phyloP scores from a whole-genome alignment of 2,113 vertebrate species.

The Oreochromis tanganicae region DNA sequence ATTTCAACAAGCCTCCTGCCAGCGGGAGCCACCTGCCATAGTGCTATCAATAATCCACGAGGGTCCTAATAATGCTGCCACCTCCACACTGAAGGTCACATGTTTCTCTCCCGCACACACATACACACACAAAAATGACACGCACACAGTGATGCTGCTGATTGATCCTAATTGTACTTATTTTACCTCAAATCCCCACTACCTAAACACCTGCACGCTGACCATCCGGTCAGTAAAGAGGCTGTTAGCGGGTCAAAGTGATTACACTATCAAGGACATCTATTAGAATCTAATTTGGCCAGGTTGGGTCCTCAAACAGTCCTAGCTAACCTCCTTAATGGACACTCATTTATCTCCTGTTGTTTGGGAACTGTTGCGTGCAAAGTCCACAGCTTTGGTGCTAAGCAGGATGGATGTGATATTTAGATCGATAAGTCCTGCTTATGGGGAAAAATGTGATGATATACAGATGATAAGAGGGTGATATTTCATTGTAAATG shows the following conservation, averaged over 20 bases:
- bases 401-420: conserved; percentile 66
- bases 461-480: conserved; percentile 53
- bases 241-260: conserved; percentile 55
- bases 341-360: conserved; percentile 59
- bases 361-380: conserved; percentile 49
- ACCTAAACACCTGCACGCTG: neutral
- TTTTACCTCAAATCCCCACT: conserved; percentile 36
- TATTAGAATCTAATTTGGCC: conserved; percentile 67
- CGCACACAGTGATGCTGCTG: neutral
- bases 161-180: conserved; percentile 49
- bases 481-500: conserved; percentile 67
- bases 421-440: conserved; percentile 61
- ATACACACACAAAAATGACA: neutral
- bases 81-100: conserved; percentile 27
- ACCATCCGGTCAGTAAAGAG: conserved; percentile 1
- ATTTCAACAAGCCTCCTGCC: conserved; percentile 13
- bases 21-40: conserved; percentile 27
- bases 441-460: conserved; percentile 54
- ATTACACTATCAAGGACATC: conserved; percentile 70
- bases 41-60: conserved; percentile 53
- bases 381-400: conserved; percentile 24
- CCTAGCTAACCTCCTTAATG: conserved; percentile 55
- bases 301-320: conserved; percentile 52
- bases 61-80: conserved; percentile 30
- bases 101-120: neutral